Evolutionary conservation across 2,888 invertebrate species (phyloP).

Genomic region (Pardosa pseudoannulata): DNA sequence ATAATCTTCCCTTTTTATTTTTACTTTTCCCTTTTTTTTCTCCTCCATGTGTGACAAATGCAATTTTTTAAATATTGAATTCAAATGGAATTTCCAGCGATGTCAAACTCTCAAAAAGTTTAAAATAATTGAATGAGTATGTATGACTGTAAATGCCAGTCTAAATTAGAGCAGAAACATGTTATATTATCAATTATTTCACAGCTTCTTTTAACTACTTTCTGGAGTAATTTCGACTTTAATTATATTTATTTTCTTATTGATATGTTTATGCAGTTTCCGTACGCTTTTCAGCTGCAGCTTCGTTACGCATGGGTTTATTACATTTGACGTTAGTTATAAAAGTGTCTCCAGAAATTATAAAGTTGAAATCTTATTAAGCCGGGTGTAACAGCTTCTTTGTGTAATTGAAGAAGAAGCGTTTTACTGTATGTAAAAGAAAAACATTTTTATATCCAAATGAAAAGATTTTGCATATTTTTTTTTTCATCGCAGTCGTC

Average conservation of each 20-base stretch:
- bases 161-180: constrained; percentile 5
- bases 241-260: constrained; percentile 12
- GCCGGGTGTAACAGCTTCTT: not conserved
- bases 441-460: too few species aligned
- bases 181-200: constrained; percentile 11
- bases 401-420: not conserved
- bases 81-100: constrained; percentile 3
- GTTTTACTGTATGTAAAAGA: too few species aligned
- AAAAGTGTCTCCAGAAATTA: not conserved
- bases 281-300: not conserved
- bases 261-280: not conserved
- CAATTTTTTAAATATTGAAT: constrained; percentile 15
- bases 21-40: not conserved
- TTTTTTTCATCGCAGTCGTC: too few species aligned
- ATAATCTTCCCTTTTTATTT: not conserved
- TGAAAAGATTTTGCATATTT: too few species aligned
- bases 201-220: constrained; percentile 1
- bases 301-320: not conserved
- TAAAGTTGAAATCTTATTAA: not conserved
- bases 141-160: constrained; percentile 11
- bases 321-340: not conserved
- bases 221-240: not conserved
- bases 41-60: not conserved
- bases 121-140: constrained; percentile 19
- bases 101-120: constrained; percentile 12